A percentile compares a stretch with the other conserved stretches of the same genome.
Conservation (phyloP, 2,888 invertebrate species). For the Cartodere bifasciata region DNA sequence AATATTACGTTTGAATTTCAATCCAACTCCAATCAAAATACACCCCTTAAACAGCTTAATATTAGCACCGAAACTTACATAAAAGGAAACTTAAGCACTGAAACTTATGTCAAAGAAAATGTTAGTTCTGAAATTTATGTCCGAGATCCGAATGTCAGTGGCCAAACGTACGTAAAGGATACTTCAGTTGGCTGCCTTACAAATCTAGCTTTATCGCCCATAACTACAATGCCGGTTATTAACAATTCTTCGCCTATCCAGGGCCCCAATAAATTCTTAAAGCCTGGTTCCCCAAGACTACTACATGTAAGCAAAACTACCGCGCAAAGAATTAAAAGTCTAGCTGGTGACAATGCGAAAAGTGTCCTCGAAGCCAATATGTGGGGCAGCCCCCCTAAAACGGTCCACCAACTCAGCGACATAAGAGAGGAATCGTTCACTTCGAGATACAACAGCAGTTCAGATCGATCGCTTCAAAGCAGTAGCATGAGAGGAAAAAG, state of each 20-base stretch:
- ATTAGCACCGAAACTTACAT: conserved; percentile 41
- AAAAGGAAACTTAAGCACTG: conserved; percentile 31
- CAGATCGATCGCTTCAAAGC: conserved; percentile 14
- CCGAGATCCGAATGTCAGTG: conserved; percentile 4
- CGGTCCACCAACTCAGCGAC: conserved; percentile 34
- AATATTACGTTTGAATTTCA: conserved; percentile 6
- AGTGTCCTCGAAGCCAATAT: conserved; percentile 29
- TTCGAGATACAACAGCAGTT: conserved; percentile 30
- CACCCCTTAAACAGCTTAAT: too few relatives aligned
- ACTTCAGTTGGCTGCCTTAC: not conserved
- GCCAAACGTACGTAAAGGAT: conserved; percentile 7
- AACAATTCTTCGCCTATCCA: not conserved
- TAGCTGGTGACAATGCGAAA: conserved; percentile 17
- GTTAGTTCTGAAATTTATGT: conserved; percentile 12
- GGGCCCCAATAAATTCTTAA: not conserved
- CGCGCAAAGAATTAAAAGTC: not conserved
- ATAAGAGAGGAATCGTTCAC: conserved; percentile 37
- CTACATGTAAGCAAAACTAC: conserved; percentile 7
- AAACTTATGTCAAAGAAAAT: conserved; percentile 23
- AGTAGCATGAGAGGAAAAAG: conserved; percentile 15
- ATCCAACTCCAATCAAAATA: conserved; percentile 5
- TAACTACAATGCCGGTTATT: too few relatives aligned
- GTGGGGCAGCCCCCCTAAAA: conserved; percentile 29
- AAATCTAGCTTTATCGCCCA: not conserved
- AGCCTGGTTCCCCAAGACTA: conserved; percentile 4